These are phyloP conservation scores for Belgica antarctica DNA, from an alignment of 2,888 invertebrate species.

Conservation along the genomic window DNA sequence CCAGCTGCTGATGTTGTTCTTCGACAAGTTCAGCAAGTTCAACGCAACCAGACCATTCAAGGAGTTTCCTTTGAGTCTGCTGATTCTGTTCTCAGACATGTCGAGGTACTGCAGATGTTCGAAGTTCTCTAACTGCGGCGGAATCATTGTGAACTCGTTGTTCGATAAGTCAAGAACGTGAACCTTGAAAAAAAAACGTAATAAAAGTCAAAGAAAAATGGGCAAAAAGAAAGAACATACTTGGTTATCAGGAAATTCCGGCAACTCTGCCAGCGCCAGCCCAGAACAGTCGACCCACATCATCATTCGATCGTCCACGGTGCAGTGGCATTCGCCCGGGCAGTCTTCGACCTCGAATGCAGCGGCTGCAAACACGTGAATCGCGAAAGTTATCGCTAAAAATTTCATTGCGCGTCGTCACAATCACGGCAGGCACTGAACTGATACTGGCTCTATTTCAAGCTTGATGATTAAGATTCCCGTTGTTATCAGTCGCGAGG, in stretches of 20 bases:
- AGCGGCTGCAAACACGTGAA: neutral
- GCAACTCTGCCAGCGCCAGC: constrained; percentile 53
- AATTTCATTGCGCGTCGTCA: neutral
- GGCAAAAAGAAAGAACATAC: no score
- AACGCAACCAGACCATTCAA: constrained; percentile 60
- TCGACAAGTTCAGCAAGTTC: constrained; percentile 62
- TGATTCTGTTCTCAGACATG: constrained; percentile 59
- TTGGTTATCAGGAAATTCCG: constrained; percentile 53
- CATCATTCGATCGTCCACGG: constrained; percentile 51
- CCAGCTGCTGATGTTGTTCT: constrained; percentile 64
- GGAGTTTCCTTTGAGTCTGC: constrained; percentile 56
- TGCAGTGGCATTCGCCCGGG: constrained; percentile 51
- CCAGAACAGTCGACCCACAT: constrained; percentile 51
- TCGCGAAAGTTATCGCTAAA: neutral
- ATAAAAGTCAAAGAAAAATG: constrained; percentile 23
- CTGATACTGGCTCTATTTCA: neutral
- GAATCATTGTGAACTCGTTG: constrained; percentile 62
- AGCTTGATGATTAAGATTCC: neutral
- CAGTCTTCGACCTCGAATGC: constrained; percentile 47
- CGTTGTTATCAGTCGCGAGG: neutral
- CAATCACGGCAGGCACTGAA: neutral
- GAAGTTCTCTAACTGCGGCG: constrained; percentile 57
- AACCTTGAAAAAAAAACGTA: constrained; percentile 57
- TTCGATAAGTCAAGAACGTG: constrained; percentile 64
- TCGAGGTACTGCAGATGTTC: constrained; percentile 58